A percentile compares a stretch with the other conserved stretches of the same genome.
Evolutionary conservation across 2,888 invertebrate genomes (phyloP).

Genomic region (Euclidia mi): DNA sequence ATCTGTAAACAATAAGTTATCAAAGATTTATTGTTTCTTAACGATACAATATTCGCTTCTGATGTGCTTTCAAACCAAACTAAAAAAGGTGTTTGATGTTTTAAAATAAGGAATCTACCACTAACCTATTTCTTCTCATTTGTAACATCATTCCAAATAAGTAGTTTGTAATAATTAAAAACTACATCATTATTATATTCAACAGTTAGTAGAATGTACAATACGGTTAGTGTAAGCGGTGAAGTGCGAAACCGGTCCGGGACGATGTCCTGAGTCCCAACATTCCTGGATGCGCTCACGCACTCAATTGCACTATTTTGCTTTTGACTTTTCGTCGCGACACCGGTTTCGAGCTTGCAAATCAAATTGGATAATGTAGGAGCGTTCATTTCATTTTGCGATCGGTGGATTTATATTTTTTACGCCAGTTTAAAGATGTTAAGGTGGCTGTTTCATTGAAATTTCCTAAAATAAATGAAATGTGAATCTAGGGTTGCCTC

Average conservation of each 20-base stretch:
- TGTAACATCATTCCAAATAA: no score
- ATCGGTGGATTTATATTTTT: not conserved
- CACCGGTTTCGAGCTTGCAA: slow-evolving; percentile 25
- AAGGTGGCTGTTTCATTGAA: no score
- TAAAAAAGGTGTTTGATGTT: no score
- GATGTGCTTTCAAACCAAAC: no score
- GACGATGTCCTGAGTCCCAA: slow-evolving; percentile 82
- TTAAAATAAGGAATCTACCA: no score
- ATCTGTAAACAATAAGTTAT: no score
- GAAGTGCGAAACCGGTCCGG: slow-evolving; percentile 77
- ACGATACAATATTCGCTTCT: no score
- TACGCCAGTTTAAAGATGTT: no score
- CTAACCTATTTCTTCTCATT: no score
- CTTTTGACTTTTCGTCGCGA: slow-evolving; percentile 60
- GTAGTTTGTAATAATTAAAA: slow-evolving; percentile 28
- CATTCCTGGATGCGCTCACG: slow-evolving; percentile 82
- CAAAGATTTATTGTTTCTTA: no score
- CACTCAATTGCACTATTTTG: slow-evolving; percentile 65
- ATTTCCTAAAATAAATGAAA: no score
- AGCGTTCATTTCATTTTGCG: not conserved
- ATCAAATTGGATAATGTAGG: not conserved
- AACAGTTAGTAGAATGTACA: slow-evolving; percentile 53
- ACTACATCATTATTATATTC: slow-evolving; percentile 47
- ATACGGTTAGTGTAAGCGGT: slow-evolving; percentile 61
- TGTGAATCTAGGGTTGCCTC: no score